Conservation (phyloP, 1,140 invertebrate species). For the Aphelenchoides besseyi region DNA sequence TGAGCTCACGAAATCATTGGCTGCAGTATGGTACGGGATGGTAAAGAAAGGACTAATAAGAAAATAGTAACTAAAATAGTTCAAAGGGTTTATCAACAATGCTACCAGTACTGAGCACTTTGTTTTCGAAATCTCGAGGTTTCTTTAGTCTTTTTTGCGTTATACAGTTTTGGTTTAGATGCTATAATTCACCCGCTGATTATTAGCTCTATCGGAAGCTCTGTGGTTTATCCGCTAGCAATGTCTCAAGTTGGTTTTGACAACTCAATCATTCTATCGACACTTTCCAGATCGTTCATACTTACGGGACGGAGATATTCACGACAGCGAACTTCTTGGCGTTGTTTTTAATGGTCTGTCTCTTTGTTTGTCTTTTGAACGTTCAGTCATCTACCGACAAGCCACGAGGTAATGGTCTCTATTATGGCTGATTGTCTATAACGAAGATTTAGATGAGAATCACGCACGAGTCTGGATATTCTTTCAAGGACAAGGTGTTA, state of each 20-base stretch:
- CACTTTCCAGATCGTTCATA: background rate
- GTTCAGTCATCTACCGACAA: conserved; percentile 3
- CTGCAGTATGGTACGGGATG: background rate
- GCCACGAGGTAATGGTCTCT: background rate
- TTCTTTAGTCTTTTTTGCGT: background rate
- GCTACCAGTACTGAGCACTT: background rate
- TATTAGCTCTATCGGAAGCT: background rate
- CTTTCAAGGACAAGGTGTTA: conserved; percentile 13
- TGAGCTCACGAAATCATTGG: background rate
- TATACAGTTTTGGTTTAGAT: background rate
- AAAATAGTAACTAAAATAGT: no score
- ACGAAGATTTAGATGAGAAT: conserved; percentile 11
- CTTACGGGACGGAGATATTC: conserved; percentile 5
- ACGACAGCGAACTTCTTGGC: background rate
- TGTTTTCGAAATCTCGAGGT: background rate
- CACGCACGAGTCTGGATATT: conserved; percentile 11
- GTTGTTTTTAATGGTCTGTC: background rate
- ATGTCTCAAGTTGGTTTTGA: background rate
- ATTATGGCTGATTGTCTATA: background rate
- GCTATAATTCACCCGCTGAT: conserved; percentile 1
- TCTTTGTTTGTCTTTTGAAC: conserved; percentile 7
- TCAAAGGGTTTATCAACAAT: background rate
- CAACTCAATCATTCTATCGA: no score
- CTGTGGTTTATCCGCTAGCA: background rate
- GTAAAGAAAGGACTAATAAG: no score